Evolutionary conservation across 2,888 invertebrate genomes (phyloP), one percentile per base, ranked within the genome.

Genomic region (Conistra vaccinii): DNA sequence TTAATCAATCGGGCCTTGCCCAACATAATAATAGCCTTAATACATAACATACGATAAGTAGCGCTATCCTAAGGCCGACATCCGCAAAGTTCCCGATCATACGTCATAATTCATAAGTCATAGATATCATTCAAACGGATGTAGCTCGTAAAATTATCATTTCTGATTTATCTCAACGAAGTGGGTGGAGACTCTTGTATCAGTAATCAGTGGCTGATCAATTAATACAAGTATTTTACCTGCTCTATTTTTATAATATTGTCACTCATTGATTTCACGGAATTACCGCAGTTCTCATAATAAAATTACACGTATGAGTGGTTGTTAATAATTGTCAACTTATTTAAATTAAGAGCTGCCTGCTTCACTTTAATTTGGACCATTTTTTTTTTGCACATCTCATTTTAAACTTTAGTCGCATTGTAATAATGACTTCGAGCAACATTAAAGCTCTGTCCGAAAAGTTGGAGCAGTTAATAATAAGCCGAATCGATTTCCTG

Each of bases 91-190:
- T 80, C 70, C 69, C 78, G 83, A 51, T 20, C 53, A 71, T 84
- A 84, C 84, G 84, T 85, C 84, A 84, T 76, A 57, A 76, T 45
- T 57, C 32, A 79, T 76, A 76, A 78, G 53, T 76, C 70, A 53
- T 77, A 87, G 88, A 73, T 86, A 85, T 94, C 93, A 95, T 95
- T 91, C 92, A 95, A 95, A 95, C 95, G 95, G 95, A 96, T 96
- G 92, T 94, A 79, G 92, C 89, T 91, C 87, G 88, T 93, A 92
- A 92, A 92, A 93, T 93, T 92, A 94, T 91, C 85, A 92, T 93
- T 92, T 91, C 89, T 93, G 93, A 94, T 93, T 94, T 93, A 95
- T 94, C 84, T 86, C 69, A 82, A 84, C 73, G 78, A 74, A 84
- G 93, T 95, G 92, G 94, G 94, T 90, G 94, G 91, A 87, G 89